A percentile compares a stretch with the other conserved stretches of the same genome.
These are phyloP conservation scores for Hypercompe scribonia DNA, from an alignment of 2,888 invertebrate genomes.

Conservation along the genomic window DNA sequence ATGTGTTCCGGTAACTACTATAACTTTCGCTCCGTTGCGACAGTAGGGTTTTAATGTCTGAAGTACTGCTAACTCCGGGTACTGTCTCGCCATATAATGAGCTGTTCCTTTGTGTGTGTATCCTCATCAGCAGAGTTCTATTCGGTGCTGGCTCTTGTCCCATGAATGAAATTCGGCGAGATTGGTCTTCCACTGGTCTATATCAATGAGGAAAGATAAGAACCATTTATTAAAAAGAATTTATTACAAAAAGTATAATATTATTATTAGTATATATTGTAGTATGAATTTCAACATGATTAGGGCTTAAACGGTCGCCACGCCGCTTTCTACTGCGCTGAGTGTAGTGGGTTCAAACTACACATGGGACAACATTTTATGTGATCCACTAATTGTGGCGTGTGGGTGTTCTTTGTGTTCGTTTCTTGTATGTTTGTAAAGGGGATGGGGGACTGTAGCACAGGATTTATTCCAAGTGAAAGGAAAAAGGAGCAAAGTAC, in stretches of 20 bases:
- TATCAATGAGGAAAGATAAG: constrained; percentile 3
- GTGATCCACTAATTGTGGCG: too few relatives aligned
- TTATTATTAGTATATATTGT: too few relatives aligned
- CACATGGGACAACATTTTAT: too few relatives aligned
- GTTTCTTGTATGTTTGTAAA: too few relatives aligned
- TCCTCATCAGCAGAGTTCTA: constrained; percentile 58
- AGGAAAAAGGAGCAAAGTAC: too few relatives aligned
- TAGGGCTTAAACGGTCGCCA: too few relatives aligned
- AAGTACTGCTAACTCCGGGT: constrained; percentile 20
- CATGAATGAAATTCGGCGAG: constrained; percentile 75
- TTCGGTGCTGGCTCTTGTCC: constrained; percentile 65
- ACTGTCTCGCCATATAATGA: constrained; percentile 26
- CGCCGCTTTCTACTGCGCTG: too few relatives aligned
- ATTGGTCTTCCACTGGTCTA: constrained; percentile 59
- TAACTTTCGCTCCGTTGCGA: constrained; percentile 60
- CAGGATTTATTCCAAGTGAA: too few relatives aligned
- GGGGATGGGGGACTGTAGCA: too few relatives aligned
- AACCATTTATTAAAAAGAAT: background rate
- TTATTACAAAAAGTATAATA: background rate
- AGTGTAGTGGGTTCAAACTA: too few relatives aligned
- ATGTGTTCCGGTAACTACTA: constrained; percentile 44
- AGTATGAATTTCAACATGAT: too few relatives aligned
- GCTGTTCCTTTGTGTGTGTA: constrained; percentile 51
- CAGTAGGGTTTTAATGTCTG: constrained; percentile 44
- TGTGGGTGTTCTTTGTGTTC: too few relatives aligned